Evolutionary conservation across 2,888 invertebrate species (phyloP), one percentile per base, ranked within the genome.

Genomic region (Baccha elongata): DNA sequence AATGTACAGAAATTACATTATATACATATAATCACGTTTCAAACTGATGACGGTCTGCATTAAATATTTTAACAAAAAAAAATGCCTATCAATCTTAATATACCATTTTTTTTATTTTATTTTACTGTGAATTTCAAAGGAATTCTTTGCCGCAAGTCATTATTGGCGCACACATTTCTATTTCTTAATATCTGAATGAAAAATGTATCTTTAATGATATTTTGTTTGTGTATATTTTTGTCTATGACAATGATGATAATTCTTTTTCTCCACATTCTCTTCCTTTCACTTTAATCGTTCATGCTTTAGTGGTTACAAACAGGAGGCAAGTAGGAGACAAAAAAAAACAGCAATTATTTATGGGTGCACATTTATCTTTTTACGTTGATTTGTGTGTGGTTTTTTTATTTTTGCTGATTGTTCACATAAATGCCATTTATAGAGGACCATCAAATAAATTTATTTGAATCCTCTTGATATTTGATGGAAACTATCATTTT

Each of bases 181-280:
- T 15, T 21, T 10, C 19, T 32, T 3, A 13, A 19, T 10, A 5
- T 48, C n/a, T 69, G 58, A 48, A 69, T 69, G 29, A 48, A 19
- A 60, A 60, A 60, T 32, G 15, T 60, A 29, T 69, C 19, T 48
- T 46, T 26, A 48, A 50, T 29, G 46, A 64, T 64, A 21, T 64
- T 62, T 44, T 58, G n/a, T 48, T n/a, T 23, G 7, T 21, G 21
- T n/a, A n/a, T 23, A 21, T 50, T 29, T 29, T 19, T n/a, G n/a
- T n/a, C n/a, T 15, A 29, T 29, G 53, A 55, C 15, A 11, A 55
- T 58, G 32, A 55, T 58, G 32, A 35, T 48, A 15, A 7, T 29
- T 55, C 26, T 37, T 48, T 46, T 8, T 37, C 3, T 8, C 11
- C 21, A 19, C 48, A 19, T 46, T 42, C 15, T 17, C 8, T 13